phyloP scores from a whole-genome alignment of 1,140 invertebrate genomes.

The Sinonovacula constricta region DNA sequence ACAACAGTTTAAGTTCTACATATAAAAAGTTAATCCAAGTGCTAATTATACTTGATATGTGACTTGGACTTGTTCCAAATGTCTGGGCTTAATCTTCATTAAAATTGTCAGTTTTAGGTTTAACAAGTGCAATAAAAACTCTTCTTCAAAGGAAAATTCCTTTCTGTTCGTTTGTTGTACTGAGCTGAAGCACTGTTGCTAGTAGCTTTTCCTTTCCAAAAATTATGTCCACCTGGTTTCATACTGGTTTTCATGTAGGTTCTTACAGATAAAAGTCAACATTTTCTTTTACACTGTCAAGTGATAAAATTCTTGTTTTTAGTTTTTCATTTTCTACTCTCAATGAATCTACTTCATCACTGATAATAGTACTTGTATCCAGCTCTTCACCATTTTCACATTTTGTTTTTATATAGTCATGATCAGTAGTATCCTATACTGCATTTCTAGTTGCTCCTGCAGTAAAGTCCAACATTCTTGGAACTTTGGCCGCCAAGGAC shows the following conservation, averaged over 20 bases:
- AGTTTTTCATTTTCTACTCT: conserved; percentile 21
- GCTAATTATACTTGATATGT: conserved; percentile 8
- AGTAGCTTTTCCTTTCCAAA: conserved; percentile 11
- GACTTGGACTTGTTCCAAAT: not conserved
- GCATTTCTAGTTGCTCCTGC: too few relatives aligned
- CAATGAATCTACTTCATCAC: not conserved
- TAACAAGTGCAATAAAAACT: conserved; percentile 18
- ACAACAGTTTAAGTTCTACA: too few relatives aligned
- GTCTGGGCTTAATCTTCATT: too few relatives aligned
- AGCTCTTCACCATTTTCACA: not conserved
- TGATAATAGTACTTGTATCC: too few relatives aligned
- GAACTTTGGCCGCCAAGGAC: too few relatives aligned
- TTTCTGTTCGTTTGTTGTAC: not conserved
- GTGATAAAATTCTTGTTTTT: not conserved
- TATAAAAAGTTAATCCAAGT: conserved; percentile 2
- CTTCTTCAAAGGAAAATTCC: conserved; percentile 11
- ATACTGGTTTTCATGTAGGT: conserved; percentile 3
- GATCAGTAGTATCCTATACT: too few relatives aligned
- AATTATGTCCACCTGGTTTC: not conserved
- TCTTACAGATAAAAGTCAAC: not conserved
- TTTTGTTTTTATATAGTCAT: conserved; percentile 2
- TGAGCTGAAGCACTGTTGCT: not conserved
- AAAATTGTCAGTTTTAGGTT: conserved; percentile 17
- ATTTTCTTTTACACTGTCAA: conserved; percentile 25
- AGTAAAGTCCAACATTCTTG: too few relatives aligned